These are phyloP conservation scores for Steromphala cineraria DNA, from an alignment of 2,888 invertebrate genomes.

Conservation along the genomic window DNA sequence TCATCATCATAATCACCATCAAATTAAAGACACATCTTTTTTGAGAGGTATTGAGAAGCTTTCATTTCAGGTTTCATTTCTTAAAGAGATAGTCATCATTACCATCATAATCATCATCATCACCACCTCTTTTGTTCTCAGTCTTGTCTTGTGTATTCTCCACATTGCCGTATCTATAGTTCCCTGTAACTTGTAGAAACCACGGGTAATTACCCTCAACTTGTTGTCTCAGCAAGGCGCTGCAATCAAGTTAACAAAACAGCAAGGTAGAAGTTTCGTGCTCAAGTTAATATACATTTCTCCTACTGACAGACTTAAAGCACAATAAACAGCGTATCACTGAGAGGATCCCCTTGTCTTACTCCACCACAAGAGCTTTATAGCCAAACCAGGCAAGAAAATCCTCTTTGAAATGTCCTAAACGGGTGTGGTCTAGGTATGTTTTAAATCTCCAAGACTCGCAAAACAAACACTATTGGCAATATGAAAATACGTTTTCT, in stretches of 20 bases:
- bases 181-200: neutral
- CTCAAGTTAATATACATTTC: too few species aligned
- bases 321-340: neutral
- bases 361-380: neutral
- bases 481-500: constrained; percentile 13
- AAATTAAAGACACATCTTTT: too few species aligned
- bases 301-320: too few species aligned
- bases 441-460: neutral
- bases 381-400: neutral
- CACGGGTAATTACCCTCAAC: too few species aligned
- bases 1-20: constrained; percentile 2
- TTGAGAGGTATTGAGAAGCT: too few species aligned
- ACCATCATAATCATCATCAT: neutral
- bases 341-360: neutral
- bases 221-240: too few species aligned
- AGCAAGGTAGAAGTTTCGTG: too few species aligned
- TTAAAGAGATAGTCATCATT: neutral
- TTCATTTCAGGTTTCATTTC: too few species aligned
- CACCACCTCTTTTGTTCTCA: neutral
- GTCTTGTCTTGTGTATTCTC: neutral
- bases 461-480: constrained; percentile 13
- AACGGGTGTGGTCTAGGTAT: constrained; percentile 15
- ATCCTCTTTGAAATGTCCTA: neutral
- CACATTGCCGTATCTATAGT: neutral
- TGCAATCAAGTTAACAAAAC: too few species aligned